Base-by-base conservation (phyloP, 2,888 invertebrate genomes). In the Romanomermis culicivorax region DNA sequence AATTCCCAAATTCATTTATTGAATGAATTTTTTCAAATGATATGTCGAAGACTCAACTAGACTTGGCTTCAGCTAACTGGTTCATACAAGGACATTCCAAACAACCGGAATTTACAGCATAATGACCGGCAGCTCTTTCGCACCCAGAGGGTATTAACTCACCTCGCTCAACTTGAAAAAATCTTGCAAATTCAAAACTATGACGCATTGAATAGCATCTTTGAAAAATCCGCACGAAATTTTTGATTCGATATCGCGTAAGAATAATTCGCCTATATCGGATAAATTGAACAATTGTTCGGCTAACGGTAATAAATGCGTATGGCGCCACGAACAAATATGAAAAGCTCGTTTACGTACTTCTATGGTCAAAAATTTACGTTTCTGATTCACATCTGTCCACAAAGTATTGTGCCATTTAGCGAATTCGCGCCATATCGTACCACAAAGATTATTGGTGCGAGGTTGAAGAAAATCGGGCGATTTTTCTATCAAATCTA, bases 391-490 rank as follows among this genome's bases (percentile, higher is more conserved):
- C 3, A 11, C 14, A 27, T 49, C 50, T 14, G 25, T 29, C 50
- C 11, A 7, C 11, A 25, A 7, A 27, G 11, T 49, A 11, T 36
- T 36, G 17, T 36, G 36, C 50, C 50, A 49, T 27, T 7, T 25
- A 14, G 25, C 4, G 27, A 49, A 49, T n/a, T 49, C 27, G 7
- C 29, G 7, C 4, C 25, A 29, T 27, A 49, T 49, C 11, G 50
- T 29, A 4, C 4, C 4, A 29, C 27, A 17, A 3, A 49, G 11
- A 20, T 4, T 27, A 29, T 49, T 49, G 27, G 29, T 14, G 4
- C 50, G 4, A 11, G 50, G 50, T 27, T 49, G 50, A 25, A 49
- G 29, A 49, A 27, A 49, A 29, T 49, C 50, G 29, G 27, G 27
- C 11, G 50, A 4, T 49, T 49, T 49, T 27, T 49, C 50, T 14